A percentile compares a stretch with the other conserved stretches of the same genome.
Evolutionary conservation across 2,888 invertebrate genomes (phyloP).

Genomic region (Heteromurus nitidus): DNA sequence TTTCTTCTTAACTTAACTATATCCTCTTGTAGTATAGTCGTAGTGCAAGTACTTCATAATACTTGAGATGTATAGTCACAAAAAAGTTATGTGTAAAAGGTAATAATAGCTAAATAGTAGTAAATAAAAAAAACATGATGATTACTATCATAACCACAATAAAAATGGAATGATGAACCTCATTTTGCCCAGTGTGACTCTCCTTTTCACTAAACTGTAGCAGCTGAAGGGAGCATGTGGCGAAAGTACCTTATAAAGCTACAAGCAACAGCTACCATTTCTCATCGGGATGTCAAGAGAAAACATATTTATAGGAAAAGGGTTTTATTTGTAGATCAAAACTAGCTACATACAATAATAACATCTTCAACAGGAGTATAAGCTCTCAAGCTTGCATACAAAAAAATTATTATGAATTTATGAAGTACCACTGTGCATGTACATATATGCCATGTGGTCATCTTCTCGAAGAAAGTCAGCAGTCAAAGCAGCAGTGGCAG

Average conservation of each 20-base stretch:
- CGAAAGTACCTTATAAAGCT: conserved; percentile 63
- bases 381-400: neutral
- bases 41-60: too few relatives aligned
- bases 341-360: conserved; percentile 4
- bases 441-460: neutral
- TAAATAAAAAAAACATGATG: neutral
- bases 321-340: neutral
- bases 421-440: neutral
- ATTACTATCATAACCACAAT: neutral
- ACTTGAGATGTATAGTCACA: neutral
- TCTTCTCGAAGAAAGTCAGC: neutral
- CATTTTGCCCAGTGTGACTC: conserved; percentile 37
- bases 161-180: neutral
- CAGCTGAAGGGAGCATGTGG: conserved; percentile 48
- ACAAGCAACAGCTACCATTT: conserved; percentile 56
- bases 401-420: neutral
- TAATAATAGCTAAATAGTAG: neutral
- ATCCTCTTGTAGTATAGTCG: too few relatives aligned
- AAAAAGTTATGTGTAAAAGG: too few relatives aligned
- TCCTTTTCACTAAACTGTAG: neutral
- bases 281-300: conserved; percentile 28
- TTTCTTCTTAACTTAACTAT: too few relatives aligned
- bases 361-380: neutral
- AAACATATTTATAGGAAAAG: neutral
- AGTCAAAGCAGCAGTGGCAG: neutral